Conservation (phyloP, 2,113 vertebrate species). For the Dasypus novemcinctus region DNA sequence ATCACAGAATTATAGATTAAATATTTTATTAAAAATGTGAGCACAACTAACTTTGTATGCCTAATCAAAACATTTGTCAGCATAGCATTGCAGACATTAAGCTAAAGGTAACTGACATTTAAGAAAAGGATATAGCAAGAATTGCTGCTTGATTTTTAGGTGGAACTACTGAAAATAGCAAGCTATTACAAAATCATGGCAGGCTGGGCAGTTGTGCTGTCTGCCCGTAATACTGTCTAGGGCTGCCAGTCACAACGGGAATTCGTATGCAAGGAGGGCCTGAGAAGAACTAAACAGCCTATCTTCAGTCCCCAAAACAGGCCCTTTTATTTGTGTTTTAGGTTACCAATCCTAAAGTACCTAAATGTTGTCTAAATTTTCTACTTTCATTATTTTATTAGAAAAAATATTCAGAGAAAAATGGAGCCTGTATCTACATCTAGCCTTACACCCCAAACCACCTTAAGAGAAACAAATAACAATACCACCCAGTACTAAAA, state of each 20-base stretch:
- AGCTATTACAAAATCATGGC: not conserved
- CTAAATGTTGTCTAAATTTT: not conserved
- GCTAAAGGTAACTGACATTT: not conserved
- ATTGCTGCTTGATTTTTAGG: not conserved
- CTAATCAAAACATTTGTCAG: not conserved
- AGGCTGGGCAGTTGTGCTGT: not conserved
- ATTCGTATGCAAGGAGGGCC: fast-evolving
- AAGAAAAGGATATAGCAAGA: not conserved
- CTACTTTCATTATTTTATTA: not conserved
- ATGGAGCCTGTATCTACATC: not conserved
- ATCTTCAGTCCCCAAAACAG: not conserved
- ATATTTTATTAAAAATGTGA: constrained; percentile 22
- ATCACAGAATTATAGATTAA: not conserved
- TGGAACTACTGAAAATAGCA: not conserved
- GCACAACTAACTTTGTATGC: not conserved
- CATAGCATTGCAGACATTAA: not conserved
- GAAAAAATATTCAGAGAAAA: not conserved
- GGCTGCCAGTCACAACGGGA: not conserved
- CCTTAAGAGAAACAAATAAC: not conserved
- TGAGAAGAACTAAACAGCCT: not conserved
- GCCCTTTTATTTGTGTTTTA: not conserved
- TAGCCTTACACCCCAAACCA: not conserved
- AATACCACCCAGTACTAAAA: not conserved
- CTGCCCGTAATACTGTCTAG: not conserved
- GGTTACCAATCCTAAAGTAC: not conserved